Conservation (phyloP, 2,888 invertebrate species). For the Lepeophtheirus nordmannii region DNA sequence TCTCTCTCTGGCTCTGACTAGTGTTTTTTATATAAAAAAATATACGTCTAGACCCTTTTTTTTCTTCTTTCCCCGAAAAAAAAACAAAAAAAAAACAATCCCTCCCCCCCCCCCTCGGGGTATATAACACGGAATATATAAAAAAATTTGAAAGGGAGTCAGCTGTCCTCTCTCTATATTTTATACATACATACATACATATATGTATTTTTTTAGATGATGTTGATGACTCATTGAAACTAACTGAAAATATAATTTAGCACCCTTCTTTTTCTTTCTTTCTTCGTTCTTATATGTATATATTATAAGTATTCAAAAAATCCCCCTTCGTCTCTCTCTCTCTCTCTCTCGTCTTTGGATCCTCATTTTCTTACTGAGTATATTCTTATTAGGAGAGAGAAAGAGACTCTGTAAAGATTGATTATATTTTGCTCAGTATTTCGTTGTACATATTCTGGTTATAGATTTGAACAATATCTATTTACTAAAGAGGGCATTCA, state of each 20-base stretch:
- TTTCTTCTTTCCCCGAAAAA: background rate
- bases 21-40: slow-evolving; percentile 5
- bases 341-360: no score
- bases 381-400: no score
- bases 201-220: background rate
- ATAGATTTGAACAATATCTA: no score
- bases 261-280: background rate
- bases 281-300: background rate
- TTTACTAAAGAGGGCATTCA: no score
- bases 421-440: no score
- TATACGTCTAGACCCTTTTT: slow-evolving; percentile 1
- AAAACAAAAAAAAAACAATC: background rate
- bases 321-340: no score
- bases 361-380: no score
- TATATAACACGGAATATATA: background rate
- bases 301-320: background rate
- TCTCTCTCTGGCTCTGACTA: background rate
- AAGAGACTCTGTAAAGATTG: no score
- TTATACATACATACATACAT: background rate
- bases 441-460: no score
- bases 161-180: background rate
- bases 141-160: slow-evolving; percentile 4
- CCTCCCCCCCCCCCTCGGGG: slow-evolving; percentile 3
- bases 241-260: background rate
- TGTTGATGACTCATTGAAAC: background rate